Conservation (phyloP, 2,888 invertebrate species). For the Lasioglossum calceatum region DNA sequence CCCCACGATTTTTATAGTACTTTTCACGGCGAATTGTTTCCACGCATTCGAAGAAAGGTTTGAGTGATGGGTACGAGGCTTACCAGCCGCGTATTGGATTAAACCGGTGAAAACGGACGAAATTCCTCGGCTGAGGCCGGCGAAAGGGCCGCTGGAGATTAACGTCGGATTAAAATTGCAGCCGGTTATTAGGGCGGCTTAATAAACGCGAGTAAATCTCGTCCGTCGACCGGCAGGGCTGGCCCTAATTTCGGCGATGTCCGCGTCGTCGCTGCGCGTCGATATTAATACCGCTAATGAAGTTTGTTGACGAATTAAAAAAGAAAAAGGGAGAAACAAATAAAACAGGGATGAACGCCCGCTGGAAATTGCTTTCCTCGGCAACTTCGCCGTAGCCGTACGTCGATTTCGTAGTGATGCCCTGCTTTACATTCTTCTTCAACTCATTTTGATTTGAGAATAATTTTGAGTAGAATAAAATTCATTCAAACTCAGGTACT, state of each 20-base stretch:
- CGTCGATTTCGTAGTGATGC: background rate
- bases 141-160: slow-evolving; percentile 74
- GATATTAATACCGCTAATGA: slow-evolving; percentile 57
- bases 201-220: slow-evolving; percentile 80
- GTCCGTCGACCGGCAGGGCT: slow-evolving; percentile 62
- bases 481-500: background rate
- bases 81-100: slow-evolving; percentile 66
- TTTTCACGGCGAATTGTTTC: background rate
- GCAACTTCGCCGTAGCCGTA: background rate
- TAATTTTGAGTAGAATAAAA: slow-evolving; percentile 4
- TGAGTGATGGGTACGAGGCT: slow-evolving; percentile 10
- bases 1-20: background rate
- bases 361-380: background rate
- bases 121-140: slow-evolving; percentile 64
- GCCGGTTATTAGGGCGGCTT: slow-evolving; percentile 79
- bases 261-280: slow-evolving; percentile 44
- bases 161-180: slow-evolving; percentile 81
- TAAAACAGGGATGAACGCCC: background rate
- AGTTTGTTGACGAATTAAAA: slow-evolving; percentile 47
- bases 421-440: background rate
- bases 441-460: background rate
- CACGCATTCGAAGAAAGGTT: background rate
- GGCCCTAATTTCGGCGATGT: slow-evolving; percentile 55
- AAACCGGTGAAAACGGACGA: slow-evolving; percentile 68
- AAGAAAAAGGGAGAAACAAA: background rate